Percentiles rank a stretch among this genome's conserved stretches.
These are phyloP conservation scores for Phalacrocorax brasilianus DNA, from an alignment of 2,113 vertebrate species.

Conservation along the genomic window DNA sequence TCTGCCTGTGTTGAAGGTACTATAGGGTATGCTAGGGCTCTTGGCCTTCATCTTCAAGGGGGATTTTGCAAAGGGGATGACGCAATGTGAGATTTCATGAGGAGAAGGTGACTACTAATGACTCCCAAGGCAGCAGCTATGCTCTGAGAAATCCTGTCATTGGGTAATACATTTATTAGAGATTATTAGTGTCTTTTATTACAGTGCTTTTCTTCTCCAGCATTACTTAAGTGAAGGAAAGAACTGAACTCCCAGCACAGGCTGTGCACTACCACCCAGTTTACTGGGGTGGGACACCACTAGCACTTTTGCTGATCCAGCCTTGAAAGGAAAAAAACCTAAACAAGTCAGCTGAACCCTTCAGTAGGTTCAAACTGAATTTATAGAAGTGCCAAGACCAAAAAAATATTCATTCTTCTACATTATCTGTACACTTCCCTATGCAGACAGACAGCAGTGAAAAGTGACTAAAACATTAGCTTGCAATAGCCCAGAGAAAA, in stretches of 20 bases:
- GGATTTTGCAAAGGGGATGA: background rate
- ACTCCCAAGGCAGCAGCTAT: background rate
- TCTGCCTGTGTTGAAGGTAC: background rate
- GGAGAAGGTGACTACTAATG: background rate
- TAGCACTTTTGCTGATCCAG: background rate
- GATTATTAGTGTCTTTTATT: background rate
- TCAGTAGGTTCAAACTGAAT: background rate
- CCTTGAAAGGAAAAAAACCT: background rate
- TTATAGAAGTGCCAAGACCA: background rate
- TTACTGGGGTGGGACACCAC: background rate
- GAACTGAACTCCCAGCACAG: background rate
- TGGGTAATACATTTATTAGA: background rate
- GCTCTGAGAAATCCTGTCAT: background rate
- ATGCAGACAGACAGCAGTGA: background rate
- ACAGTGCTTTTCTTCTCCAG: background rate
- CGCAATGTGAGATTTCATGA: background rate
- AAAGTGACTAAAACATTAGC: background rate
- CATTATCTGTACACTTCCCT: background rate
- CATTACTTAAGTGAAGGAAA: background rate
- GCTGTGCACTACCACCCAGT: background rate
- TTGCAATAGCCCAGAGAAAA: background rate
- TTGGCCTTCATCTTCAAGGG: background rate
- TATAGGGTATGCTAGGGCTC: background rate
- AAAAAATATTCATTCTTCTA: background rate
- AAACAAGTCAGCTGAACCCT: background rate